phyloP scores from a whole-genome alignment of 1,140 invertebrate genomes.

The Belonocnema kinseyi region DNA sequence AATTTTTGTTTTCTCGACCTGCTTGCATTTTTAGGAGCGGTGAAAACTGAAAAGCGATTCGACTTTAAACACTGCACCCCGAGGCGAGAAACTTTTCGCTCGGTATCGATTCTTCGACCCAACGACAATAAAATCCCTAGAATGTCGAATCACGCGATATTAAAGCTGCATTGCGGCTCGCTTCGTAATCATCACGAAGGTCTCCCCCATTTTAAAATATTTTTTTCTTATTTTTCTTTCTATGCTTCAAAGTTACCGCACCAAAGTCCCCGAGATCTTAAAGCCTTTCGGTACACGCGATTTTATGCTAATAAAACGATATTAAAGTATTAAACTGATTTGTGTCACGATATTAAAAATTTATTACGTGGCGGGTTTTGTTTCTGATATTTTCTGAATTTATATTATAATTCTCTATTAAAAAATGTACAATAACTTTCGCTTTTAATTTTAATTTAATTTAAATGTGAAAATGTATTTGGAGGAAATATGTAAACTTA shows the following conservation, averaged over 20 bases:
- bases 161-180: conserved; percentile 30
- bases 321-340: conserved; percentile 27
- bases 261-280: neutral
- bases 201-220: neutral
- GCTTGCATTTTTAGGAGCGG: neutral
- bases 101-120: conserved; percentile 25
- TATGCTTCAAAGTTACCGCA: conserved; percentile 19
- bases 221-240: conserved; percentile 2
- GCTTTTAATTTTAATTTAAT: too few relatives aligned
- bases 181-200: conserved; percentile 28
- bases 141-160: conserved; percentile 31
- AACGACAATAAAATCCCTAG: conserved; percentile 27
- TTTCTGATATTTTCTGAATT: conserved; percentile 4
- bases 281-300: conserved; percentile 13
- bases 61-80: conserved; percentile 18
- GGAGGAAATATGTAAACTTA: too few relatives aligned
- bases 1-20: conserved; percentile 7
- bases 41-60: conserved; percentile 22
- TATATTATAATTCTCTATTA: neutral
- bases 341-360: conserved; percentile 22
- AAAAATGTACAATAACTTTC: neutral
- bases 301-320: conserved; percentile 27
- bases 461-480: too few relatives aligned
- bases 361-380: conserved; percentile 6
- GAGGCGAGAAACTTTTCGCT: conserved; percentile 9